Evolutionary conservation across 2,113 vertebrate species (phyloP).

Genomic region (Cinclus mexicanus): DNA sequence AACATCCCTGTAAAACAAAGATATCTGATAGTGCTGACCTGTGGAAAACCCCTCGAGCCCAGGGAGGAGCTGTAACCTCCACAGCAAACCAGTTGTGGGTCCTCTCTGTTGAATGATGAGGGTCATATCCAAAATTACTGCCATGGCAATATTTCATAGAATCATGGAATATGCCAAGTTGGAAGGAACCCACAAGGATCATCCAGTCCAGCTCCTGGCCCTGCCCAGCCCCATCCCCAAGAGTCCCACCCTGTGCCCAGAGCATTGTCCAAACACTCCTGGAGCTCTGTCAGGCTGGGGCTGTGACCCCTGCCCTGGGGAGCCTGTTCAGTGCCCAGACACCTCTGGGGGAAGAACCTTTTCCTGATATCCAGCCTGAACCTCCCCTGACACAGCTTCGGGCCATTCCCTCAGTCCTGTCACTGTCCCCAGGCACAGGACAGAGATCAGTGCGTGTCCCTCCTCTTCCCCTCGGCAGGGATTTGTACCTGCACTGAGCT

Average conservation of each 20-base stretch:
- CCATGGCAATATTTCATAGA: background rate
- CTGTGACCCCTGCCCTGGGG: background rate
- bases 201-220: background rate
- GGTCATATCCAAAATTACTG: background rate
- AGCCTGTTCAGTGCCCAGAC: background rate
- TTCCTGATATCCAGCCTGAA: background rate
- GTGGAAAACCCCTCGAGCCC: background rate
- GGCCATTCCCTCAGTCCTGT: background rate
- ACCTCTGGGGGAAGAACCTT: background rate
- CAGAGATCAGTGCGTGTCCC: background rate
- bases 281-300: background rate
- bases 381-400: background rate
- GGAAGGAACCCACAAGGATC: background rate
- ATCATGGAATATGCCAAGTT: too few relatives aligned
- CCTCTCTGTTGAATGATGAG: background rate
- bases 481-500: background rate
- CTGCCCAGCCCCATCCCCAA: background rate
- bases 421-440: background rate
- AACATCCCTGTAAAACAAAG: background rate
- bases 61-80: background rate
- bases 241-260: background rate
- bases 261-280: fast-evolving
- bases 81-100: background rate
- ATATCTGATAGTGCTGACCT: background rate
- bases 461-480: background rate